Conservation (phyloP, 2,888 invertebrate species). For the Folsomia manolachei region DNA sequence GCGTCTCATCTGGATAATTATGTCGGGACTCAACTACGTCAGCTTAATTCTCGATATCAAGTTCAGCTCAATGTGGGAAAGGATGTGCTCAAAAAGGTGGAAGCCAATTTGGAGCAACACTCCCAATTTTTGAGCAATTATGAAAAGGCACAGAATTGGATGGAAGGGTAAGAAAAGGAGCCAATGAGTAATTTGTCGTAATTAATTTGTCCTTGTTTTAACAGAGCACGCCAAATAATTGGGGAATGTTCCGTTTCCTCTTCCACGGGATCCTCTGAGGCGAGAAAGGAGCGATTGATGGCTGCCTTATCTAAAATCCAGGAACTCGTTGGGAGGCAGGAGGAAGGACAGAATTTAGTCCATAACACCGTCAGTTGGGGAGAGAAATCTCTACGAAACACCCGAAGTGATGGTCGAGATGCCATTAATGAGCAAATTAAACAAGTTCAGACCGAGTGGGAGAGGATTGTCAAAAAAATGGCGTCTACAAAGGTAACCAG, state of each 20-base stretch:
- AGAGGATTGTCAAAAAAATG: constrained; percentile 83
- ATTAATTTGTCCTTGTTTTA: neutral
- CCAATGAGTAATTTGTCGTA: neutral
- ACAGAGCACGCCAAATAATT: constrained; percentile 70
- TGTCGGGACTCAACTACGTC: constrained; percentile 80
- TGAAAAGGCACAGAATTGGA: constrained; percentile 76
- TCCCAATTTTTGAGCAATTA: constrained; percentile 74
- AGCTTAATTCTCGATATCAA: constrained; percentile 83
- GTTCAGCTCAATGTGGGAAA: constrained; percentile 82
- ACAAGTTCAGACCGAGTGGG: constrained; percentile 89
- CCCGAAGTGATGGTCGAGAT: constrained; percentile 84
- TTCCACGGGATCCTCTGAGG: constrained; percentile 57
- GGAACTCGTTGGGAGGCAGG: constrained; percentile 74
- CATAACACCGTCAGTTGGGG: constrained; percentile 84
- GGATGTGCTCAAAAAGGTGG: constrained; percentile 85
- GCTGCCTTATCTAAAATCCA: constrained; percentile 65
- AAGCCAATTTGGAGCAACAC: constrained; percentile 83
- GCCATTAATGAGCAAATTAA: constrained; percentile 80
- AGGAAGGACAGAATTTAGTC: constrained; percentile 81
- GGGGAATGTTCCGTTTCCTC: constrained; percentile 70
- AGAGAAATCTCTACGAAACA: constrained; percentile 82
- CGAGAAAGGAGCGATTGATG: constrained; percentile 72
- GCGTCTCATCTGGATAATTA: constrained; percentile 78
- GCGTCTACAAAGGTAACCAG: constrained; percentile 86
- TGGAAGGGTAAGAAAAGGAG: constrained; percentile 60